Evolutionary conservation across 2,797 vertebrate genomes (phyloP).

Genomic region (Chiropotes sagulatus): DNA sequence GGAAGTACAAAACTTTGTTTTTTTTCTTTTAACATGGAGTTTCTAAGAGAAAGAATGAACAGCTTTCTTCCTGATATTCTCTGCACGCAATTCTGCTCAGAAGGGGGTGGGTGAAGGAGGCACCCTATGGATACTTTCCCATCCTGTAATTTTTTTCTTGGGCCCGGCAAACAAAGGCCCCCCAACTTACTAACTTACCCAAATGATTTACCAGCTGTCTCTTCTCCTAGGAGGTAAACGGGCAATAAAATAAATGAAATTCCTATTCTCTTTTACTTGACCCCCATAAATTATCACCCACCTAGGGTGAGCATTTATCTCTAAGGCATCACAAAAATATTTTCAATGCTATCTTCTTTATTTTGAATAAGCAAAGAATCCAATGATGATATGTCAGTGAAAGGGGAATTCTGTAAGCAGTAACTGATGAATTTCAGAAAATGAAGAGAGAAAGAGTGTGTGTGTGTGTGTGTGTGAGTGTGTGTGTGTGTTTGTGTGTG

Average conservation of each 20-base stretch:
- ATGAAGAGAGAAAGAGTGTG: not conserved
- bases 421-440: conserved; percentile 35
- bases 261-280: conserved; percentile 65
- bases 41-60: conserved; percentile 15
- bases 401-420: not conserved
- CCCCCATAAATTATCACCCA: conserved; percentile 60
- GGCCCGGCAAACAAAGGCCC: conserved; percentile 13
- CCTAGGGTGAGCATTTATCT: conserved; percentile 44
- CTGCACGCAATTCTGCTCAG: not conserved
- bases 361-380: conserved; percentile 25
- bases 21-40: not conserved
- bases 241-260: conserved; percentile 73
- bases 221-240: conserved; percentile 57
- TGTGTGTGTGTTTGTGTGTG: not conserved
- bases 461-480: no score
- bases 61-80: not conserved
- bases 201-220: conserved; percentile 68
- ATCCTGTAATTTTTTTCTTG: conserved; percentile 1
- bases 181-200: conserved; percentile 39
- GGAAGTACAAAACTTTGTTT: not conserved
- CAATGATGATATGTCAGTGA: not conserved
- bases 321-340: conserved; percentile 36
- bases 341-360: conserved; percentile 51
- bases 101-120: not conserved
- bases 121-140: not conserved